Evolutionary conservation across 1,140 invertebrate genomes (phyloP), one percentile per base, ranked within the genome.

Genomic region (Drosophila pseudoananassae): DNA sequence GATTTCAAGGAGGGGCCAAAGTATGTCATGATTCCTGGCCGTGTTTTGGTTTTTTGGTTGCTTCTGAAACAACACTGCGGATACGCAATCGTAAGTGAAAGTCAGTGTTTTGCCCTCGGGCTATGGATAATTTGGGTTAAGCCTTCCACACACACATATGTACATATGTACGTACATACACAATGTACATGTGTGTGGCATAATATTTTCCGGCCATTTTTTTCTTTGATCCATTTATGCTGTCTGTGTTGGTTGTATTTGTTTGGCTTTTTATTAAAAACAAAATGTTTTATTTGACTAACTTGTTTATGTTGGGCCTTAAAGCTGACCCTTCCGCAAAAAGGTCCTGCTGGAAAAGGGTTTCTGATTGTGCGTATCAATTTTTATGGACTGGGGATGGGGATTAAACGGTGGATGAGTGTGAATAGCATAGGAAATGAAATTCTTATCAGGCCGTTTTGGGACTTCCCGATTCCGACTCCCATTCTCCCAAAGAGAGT

Each of bases 31-130:
- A 68, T 75, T 75, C 63, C 49, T 76, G 54, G 20, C 63, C 31
- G 14, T 9, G 46, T 54, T 75, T 54, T 46, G 14, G 25, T 23
- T 52, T 17, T 53, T 46, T 43, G 46, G 74, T 63, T 25, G 17
- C 15, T 23, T 27, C 50, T 40, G 68, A 49, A 50, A 56, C 78
- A 80, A 87, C 78, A 71, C 65, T 88, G 83, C 82, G 78, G 76
- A 88, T 87, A 88, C 83, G 70, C 82, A 82, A 82, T 88, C 68
- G 82, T 69, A 82, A 87, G 78, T 82, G 75, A 87, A 82, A 78
- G 70, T 72, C 78, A 57, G 69, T 72, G 59, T 61, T 45, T 36
- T 33, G 38, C 65, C 83, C 76, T 70, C 57, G 52, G 87, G 83
- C 83, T 73, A 57, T 89, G 74, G 84, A 88, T 88, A 87, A 87